Percentiles rank a stretch among this genome's conserved stretches.
These are phyloP conservation scores for Toxonevra muliebris DNA, from an alignment of 2,888 invertebrate species.

Conservation along the genomic window DNA sequence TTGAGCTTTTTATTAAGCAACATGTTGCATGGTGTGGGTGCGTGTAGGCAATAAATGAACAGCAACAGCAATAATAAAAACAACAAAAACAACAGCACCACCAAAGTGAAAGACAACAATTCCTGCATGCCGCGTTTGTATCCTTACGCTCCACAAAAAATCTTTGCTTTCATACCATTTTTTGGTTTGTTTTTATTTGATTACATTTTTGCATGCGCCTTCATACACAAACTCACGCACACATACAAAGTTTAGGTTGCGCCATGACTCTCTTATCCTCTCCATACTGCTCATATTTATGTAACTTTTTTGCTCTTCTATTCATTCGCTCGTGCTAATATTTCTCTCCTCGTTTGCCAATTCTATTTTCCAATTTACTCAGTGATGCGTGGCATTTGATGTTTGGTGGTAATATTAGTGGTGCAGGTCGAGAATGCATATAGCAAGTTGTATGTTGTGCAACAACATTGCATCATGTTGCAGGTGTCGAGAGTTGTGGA, in stretches of 20 bases:
- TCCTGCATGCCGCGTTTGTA: neutral
- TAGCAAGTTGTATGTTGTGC: neutral
- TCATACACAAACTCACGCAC: too few relatives aligned
- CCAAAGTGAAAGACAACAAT: neutral
- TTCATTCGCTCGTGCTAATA: neutral
- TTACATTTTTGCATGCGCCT: too few relatives aligned
- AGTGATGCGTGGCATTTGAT: conserved; percentile 8
- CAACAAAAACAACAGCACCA: neutral
- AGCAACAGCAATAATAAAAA: conserved; percentile 2
- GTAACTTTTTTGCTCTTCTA: neutral
- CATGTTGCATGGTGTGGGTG: neutral
- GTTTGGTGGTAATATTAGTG: neutral
- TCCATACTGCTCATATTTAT: neutral
- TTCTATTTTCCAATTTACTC: neutral
- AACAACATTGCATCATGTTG: neutral
- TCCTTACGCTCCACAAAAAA: neutral
- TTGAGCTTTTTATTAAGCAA: conserved; percentile 25
- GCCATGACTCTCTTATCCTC: neutral
- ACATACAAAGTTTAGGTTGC: neutral
- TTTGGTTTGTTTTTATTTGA: conserved; percentile 6
- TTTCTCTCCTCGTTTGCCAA: neutral
- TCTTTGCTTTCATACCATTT: neutral
- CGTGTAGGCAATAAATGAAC: conserved; percentile 6
- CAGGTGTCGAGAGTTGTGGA: neutral
- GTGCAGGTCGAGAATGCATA: conserved; percentile 7